Base-by-base conservation (phyloP, 2,797 vertebrate genomes). In the Helostoma temminkii region DNA sequence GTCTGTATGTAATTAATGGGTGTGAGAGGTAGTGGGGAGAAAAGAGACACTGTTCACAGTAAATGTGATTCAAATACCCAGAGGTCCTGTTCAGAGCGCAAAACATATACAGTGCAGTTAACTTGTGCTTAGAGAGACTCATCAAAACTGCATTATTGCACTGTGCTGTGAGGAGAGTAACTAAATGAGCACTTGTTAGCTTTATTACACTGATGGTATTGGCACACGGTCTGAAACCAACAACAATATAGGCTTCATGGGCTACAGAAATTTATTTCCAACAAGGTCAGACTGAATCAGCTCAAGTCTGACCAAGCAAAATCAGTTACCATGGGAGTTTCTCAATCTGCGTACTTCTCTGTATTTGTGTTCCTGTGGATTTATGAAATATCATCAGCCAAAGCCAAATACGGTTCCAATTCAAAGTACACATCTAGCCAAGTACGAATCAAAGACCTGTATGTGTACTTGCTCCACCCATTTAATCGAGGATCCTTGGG, bases 171-270 rank as follows among this genome's bases (percentile, higher is more conserved):
- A 66, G 72, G 67, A 83, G 66, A 80, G 80, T 52, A 84, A 80
- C 73, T 83, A 89, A 91, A 87, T 82, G 78, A 81, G 78, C 72
- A 50, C 80, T 89, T 84, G 83, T 89, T 85, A 76, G 87, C 64
- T 85, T 85, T 81, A 87, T 90, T 71, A 73, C 65, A 19, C 41
- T 70, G 54, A 62, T 80, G 80, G 79, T 77, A 71, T 72, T 80
- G 69, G 76, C 74, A 62, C 24, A 49, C 46, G n/a, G 74, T 74
- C 30, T 50, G 42, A 66, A 78, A 72, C 65, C 41, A 50, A 53
- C 34, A 84, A 63, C 62, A 64, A 21, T 34, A 49, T 6, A 56
- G 47, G 30, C 49, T 76, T 64, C 66, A 62, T 10, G 45, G 34
- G 66, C 59, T 61, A 68, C 74, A 66, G 49, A 66, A 2, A 48